Percentiles rank a stretch among this genome's conserved stretches.
Evolutionary conservation across 2,888 invertebrate genomes (phyloP).

Genomic region (Limnephilus auricula): DNA sequence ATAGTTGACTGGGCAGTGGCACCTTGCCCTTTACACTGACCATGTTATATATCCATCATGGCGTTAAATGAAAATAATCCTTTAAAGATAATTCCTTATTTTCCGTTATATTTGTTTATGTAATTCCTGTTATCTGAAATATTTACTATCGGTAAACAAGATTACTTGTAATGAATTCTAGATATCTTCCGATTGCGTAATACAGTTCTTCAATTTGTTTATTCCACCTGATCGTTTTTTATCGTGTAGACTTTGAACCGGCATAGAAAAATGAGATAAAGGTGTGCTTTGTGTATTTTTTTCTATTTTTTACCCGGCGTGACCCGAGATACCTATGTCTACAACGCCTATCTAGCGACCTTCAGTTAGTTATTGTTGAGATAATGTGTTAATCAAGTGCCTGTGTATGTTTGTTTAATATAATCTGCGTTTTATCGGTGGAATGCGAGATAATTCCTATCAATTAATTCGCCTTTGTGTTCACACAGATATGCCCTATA

Average conservation of each 20-base stretch:
- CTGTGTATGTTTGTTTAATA: conserved; percentile 2
- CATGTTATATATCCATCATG: not conserved
- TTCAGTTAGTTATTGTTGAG: not conserved
- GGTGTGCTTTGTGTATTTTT: not conserved
- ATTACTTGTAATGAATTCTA: not conserved
- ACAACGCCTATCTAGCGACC: conserved; percentile 9
- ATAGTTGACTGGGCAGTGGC: no score
- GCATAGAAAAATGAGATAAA: not conserved
- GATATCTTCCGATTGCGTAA: not conserved
- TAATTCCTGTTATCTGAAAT: not conserved
- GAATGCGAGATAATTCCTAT: conserved; percentile 17
- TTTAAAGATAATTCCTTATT: not conserved
- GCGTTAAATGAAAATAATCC: not conserved
- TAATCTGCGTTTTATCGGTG: conserved; percentile 15
- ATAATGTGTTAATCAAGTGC: not conserved
- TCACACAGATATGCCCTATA: not conserved
- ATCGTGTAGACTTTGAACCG: not conserved
- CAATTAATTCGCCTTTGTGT: conserved; percentile 3
- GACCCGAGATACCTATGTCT: not conserved
- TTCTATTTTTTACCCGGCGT: not conserved
- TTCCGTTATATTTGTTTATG: not conserved
- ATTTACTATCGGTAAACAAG: not conserved
- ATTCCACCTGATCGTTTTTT: not conserved
- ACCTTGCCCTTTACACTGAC: no score
- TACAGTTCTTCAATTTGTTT: not conserved